These are phyloP conservation scores for Drosophila picticornis DNA, from an alignment of 2,888 invertebrate species.

Conservation along the genomic window DNA sequence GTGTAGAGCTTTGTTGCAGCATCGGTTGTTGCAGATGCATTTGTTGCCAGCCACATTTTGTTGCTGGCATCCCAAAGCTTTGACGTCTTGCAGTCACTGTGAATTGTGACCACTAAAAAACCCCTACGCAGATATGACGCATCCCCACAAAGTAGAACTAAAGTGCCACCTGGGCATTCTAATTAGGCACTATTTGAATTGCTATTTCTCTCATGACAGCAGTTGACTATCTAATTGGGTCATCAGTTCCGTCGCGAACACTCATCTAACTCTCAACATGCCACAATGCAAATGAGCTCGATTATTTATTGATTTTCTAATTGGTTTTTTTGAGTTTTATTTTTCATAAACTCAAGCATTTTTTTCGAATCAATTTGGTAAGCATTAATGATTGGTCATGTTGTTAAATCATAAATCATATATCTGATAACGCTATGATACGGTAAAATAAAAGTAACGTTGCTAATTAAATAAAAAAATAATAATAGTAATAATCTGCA, in stretches of 20 bases:
- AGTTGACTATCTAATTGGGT: constrained; percentile 54
- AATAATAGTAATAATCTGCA: background rate
- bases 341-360: too few relatives aligned
- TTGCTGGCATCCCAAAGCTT: constrained; percentile 53
- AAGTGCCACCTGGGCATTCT: constrained; percentile 47
- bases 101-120: background rate
- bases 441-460: background rate
- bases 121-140: constrained; percentile 35
- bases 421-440: background rate
- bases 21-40: background rate
- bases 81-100: constrained; percentile 27
- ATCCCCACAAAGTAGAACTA: constrained; percentile 25
- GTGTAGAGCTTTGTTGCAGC: constrained; percentile 35
- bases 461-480: background rate
- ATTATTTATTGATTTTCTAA: constrained; percentile 30
- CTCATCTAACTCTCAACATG: constrained; percentile 3
- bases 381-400: background rate
- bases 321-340: background rate
- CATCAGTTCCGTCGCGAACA: constrained; percentile 38
- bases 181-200: constrained; percentile 56
- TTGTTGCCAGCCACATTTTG: constrained; percentile 47
- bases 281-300: constrained; percentile 24
- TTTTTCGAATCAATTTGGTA: background rate
- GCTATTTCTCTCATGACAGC: constrained; percentile 46
- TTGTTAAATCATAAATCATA: background rate